Evolutionary conservation across 2,797 vertebrate species (phyloP).

Genomic region (Characodon lateralis): DNA sequence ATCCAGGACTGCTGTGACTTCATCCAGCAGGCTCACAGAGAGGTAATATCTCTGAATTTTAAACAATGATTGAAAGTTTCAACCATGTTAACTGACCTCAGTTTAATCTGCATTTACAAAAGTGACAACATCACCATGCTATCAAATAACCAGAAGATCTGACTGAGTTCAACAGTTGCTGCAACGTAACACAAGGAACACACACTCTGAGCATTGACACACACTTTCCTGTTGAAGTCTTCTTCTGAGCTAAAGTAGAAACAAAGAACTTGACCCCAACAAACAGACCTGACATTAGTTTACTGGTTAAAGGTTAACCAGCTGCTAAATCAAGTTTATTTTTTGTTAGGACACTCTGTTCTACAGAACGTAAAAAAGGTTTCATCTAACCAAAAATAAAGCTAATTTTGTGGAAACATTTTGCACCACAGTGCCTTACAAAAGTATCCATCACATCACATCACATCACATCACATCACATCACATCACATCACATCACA

Average conservation of each 20-base stretch:
- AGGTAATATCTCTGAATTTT: conserved; percentile 77
- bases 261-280: background rate
- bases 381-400: background rate
- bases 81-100: background rate
- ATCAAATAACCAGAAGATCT: conserved; percentile 1
- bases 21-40: conserved; percentile 86
- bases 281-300: background rate
- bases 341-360: background rate
- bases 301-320: background rate
- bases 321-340: background rate
- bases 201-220: background rate
- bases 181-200: background rate
- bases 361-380: background rate
- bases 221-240: conserved; percentile 3
- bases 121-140: background rate
- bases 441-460: too few relatives aligned
- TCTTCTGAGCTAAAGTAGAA: background rate
- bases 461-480: background rate
- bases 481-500: too few relatives aligned
- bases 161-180: background rate
- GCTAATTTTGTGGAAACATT: background rate
- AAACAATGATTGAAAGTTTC: background rate
- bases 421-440: too few relatives aligned
- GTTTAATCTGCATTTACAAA: background rate
- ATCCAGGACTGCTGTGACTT: conserved; percentile 92